These are phyloP conservation scores for Clepsis dumicolana DNA, from an alignment of 2,888 invertebrate species.

Conservation along the genomic window DNA sequence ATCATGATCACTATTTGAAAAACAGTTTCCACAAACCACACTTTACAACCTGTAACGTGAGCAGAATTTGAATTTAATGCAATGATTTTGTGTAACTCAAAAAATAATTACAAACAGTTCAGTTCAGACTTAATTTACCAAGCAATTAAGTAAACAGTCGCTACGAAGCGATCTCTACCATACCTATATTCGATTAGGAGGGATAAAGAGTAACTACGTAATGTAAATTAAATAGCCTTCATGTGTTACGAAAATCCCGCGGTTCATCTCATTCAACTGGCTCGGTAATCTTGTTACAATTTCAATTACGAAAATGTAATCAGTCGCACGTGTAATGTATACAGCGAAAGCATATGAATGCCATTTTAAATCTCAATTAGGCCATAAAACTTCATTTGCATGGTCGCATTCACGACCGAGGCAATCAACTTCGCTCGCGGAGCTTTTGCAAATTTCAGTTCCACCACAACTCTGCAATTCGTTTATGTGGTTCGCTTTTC, in stretches of 20 bases:
- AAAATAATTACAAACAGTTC: no score
- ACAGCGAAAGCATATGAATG: constrained; percentile 25
- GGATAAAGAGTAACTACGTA: no score
- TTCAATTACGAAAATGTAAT: constrained; percentile 23
- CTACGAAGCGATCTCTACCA: no score
- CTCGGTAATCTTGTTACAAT: constrained; percentile 3
- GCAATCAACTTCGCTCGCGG: constrained; percentile 43
- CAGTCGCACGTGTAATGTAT: constrained; percentile 14
- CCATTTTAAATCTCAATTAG: constrained; percentile 39
- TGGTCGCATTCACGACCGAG: constrained; percentile 33
- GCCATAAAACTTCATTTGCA: constrained; percentile 33
- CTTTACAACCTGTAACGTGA: no score
- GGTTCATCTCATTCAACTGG: neutral
- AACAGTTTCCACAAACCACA: no score
- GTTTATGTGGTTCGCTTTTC: constrained; percentile 40
- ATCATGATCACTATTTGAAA: no score
- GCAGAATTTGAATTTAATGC: no score
- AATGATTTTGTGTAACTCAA: no score
- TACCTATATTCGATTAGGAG: no score
- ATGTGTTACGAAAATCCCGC: neutral
- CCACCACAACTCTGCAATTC: constrained; percentile 42
- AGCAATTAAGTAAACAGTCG: no score
- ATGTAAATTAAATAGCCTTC: no score
- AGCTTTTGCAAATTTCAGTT: constrained; percentile 44
- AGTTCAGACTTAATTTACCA: no score